Conservation (phyloP, 2,113 vertebrate genomes). For the Lycaon pictus region DNA sequence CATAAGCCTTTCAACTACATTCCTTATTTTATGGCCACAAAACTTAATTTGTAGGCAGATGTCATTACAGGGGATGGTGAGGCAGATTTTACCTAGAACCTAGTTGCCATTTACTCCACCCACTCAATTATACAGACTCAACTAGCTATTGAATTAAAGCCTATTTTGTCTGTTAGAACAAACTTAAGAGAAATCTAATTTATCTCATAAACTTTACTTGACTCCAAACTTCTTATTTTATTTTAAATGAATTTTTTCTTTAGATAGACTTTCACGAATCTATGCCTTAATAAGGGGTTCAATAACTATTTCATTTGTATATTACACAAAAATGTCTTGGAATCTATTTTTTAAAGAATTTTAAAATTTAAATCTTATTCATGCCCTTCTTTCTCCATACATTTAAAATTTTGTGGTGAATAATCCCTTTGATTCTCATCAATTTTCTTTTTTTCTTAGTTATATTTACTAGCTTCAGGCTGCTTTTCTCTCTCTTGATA, state of each 20-base stretch:
- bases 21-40: slow-evolving; percentile 60
- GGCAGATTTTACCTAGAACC: background rate
- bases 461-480: background rate
- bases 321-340: background rate
- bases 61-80: slow-evolving; percentile 4
- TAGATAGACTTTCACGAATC: background rate
- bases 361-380: background rate
- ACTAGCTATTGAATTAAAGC: background rate
- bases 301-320: slow-evolving; percentile 11
- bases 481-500: background rate
- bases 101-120: background rate
- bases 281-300: background rate
- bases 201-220: background rate
- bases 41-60: slow-evolving; percentile 65
- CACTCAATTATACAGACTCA: background rate
- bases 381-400: background rate
- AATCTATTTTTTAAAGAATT: background rate
- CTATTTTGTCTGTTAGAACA: background rate
- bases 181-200: background rate
- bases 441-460: background rate
- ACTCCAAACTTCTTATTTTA: slow-evolving; percentile 1
- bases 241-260: slow-evolving; percentile 14
- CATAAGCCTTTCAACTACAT: slow-evolving; percentile 66
- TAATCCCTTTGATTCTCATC: background rate
- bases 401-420: background rate